Percentiles rank a stretch among this genome's conserved stretches.
Evolutionary conservation across 2,113 vertebrate species (phyloP).

Genomic region (Mungos mungo): DNA sequence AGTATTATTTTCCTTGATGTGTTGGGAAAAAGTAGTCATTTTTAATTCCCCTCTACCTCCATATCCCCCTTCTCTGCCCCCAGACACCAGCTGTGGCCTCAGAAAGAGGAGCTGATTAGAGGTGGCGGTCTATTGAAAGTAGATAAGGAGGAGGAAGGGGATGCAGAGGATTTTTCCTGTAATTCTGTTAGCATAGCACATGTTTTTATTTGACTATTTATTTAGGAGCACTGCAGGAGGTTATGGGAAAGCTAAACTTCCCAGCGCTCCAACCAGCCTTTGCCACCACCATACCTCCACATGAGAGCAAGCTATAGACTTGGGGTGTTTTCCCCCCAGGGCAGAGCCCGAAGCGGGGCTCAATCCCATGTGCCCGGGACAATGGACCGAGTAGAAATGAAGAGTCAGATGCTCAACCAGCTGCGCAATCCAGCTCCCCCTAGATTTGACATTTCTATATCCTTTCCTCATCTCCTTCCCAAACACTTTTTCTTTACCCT

Average conservation of each 20-base stretch:
- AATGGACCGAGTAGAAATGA: too few relatives aligned
- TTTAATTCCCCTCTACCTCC: not conserved
- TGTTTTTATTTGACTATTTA: not conserved
- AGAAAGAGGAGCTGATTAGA: not conserved
- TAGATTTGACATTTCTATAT: not conserved
- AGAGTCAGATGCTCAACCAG: too few relatives aligned
- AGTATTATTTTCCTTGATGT: not conserved
- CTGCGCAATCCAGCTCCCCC: too few relatives aligned
- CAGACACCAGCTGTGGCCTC: not conserved
- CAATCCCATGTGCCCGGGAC: too few relatives aligned
- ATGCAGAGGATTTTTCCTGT: not conserved
- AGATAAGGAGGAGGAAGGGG: not conserved
- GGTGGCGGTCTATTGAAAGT: not conserved
- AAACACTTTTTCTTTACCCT: not conserved
- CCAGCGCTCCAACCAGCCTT: not conserved
- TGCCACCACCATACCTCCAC: not conserved
- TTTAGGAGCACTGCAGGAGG: not conserved
- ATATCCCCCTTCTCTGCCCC: not conserved
- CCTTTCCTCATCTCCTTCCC: not conserved
- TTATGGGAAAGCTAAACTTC: not conserved
- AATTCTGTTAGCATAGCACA: not conserved
- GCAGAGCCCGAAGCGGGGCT: too few relatives aligned
- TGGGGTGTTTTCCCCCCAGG: not conserved
- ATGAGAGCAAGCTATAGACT: not conserved
- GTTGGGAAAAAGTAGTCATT: not conserved